Conservation (phyloP, 2,888 invertebrate genomes). For the Amphimallon solstitiale region DNA sequence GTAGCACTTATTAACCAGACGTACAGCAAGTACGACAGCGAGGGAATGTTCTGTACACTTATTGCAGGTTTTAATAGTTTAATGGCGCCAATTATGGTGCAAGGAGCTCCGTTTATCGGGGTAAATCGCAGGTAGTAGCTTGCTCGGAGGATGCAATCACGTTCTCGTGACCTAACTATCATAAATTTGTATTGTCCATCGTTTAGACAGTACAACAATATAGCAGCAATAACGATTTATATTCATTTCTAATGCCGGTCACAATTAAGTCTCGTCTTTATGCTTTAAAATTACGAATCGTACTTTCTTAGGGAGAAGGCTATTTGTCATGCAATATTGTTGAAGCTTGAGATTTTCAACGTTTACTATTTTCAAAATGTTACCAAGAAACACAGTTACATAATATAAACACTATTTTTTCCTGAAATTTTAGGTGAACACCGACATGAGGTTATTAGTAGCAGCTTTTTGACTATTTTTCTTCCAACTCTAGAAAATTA, state of each 20-base stretch:
- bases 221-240: conserved; percentile 28
- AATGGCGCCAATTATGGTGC: conserved; percentile 55
- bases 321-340: not conserved
- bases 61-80: conserved; percentile 54
- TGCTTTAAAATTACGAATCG: not conserved
- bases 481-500: too few species aligned
- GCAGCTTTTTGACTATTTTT: too few species aligned
- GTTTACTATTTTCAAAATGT: too few species aligned
- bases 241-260: conserved; percentile 19
- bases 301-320: not conserved
- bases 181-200: conserved; percentile 46
- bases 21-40: conserved; percentile 28
- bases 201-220: conserved; percentile 16
- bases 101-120: conserved; percentile 52
- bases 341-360: too few species aligned
- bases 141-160: conserved; percentile 51
- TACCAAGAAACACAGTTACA: too few species aligned
- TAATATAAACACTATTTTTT: too few species aligned
- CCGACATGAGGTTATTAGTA: too few species aligned
- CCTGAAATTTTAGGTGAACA: too few species aligned
- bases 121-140: conserved; percentile 50
- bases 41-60: conserved; percentile 48
- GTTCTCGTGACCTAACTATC: conserved; percentile 52
- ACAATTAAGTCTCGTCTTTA: conserved; percentile 21
- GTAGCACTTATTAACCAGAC: conserved; percentile 48